Conservation (phyloP, 1,140 invertebrate species). For the Lepidotrigona ventralis region DNA sequence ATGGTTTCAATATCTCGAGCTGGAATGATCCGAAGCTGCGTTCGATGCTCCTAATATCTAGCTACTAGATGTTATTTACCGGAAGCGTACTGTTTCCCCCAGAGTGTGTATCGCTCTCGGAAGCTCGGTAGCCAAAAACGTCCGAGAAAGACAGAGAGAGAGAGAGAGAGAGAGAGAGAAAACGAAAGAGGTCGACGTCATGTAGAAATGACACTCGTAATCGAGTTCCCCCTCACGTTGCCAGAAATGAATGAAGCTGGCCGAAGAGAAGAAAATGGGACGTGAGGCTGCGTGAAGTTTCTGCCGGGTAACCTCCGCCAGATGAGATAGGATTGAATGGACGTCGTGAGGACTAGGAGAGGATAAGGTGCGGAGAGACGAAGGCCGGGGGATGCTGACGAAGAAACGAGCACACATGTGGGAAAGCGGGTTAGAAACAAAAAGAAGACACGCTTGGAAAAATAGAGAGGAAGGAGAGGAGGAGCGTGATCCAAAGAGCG, state of each 20-base stretch:
- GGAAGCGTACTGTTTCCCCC: not conserved
- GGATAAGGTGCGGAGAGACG: slow-evolving; percentile 38
- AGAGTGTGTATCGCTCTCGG: not conserved
- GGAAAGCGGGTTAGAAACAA: not conserved
- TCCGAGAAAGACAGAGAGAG: not conserved
- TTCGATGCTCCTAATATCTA: not conserved
- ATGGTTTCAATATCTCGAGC: not conserved
- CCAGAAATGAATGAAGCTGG: slow-evolving; percentile 54
- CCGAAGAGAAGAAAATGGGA: slow-evolving; percentile 29
- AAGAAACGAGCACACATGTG: not conserved
- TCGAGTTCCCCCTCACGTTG: not conserved
- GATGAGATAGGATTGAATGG: slow-evolving; percentile 65
- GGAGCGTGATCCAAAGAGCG: not conserved
- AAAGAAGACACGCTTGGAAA: not conserved
- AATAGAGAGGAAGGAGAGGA: not conserved
- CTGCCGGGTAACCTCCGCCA: slow-evolving; percentile 35
- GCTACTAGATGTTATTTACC: not conserved
- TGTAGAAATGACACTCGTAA: slow-evolving; percentile 18
- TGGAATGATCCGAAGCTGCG: not conserved
- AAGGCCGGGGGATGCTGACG: slow-evolving; percentile 1
- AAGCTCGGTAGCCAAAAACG: no score
- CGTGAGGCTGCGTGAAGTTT: not conserved
- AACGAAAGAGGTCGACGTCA: not conserved
- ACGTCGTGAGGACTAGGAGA: slow-evolving; percentile 48
- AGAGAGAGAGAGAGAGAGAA: not conserved